A percentile compares a stretch with the other conserved stretches of the same genome.
Conservation (phyloP, 2,113 vertebrate species). For the Apteryx owenii region DNA sequence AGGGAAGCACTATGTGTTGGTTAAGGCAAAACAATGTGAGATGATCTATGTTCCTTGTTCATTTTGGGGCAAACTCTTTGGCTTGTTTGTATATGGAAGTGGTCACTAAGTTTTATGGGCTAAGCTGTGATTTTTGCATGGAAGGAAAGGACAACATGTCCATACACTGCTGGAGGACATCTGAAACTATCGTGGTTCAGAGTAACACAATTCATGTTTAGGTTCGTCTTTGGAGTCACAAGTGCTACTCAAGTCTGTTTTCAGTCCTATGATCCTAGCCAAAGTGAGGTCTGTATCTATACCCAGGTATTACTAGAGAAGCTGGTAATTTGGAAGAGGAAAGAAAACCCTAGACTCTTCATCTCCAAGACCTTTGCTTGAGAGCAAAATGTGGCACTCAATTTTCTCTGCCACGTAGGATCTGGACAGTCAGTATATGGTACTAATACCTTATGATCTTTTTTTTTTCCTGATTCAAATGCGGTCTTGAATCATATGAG, state of each 20-base stretch:
- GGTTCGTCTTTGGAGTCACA: neutral
- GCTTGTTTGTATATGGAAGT: neutral
- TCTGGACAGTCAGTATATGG: too few species aligned
- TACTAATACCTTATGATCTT: too few species aligned
- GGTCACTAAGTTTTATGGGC: neutral
- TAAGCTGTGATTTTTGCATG: neutral
- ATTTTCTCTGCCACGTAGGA: neutral
- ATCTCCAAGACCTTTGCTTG: neutral
- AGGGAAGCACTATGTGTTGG: neutral
- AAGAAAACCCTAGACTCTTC: neutral
- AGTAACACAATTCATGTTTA: fast-evolving
- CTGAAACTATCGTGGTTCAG: neutral
- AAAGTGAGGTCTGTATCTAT: neutral
- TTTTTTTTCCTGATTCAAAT: neutral
- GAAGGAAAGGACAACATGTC: neutral
- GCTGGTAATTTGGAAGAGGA: neutral
- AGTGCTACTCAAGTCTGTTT: neutral
- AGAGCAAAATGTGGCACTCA: neutral
- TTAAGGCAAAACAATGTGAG: neutral
- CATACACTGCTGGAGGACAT: neutral
- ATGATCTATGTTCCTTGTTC: fast-evolving
- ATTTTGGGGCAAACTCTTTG: neutral
- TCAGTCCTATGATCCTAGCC: neutral
- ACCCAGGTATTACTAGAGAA: neutral
- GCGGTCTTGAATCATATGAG: neutral